These are phyloP conservation scores for Zaprionus ghesquierei DNA, from an alignment of 1,140 invertebrate genomes.

Conservation along the genomic window DNA sequence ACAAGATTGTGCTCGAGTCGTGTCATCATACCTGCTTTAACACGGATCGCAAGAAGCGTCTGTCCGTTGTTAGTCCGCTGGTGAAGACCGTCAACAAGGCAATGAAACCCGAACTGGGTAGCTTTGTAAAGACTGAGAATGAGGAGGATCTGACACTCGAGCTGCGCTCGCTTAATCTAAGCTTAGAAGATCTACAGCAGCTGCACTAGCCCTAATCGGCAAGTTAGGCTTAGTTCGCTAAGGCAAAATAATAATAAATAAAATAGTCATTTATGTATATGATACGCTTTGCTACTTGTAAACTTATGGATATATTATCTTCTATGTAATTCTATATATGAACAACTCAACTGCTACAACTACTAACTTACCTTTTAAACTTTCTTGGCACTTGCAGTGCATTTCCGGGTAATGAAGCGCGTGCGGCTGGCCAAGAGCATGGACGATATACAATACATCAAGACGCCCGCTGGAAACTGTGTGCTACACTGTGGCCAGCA, in stretches of 20 bases:
- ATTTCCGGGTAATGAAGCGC: slow-evolving; percentile 54
- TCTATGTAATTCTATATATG: not conserved
- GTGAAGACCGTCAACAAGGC: slow-evolving; percentile 17
- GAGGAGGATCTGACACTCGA: slow-evolving; percentile 61
- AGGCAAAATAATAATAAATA: slow-evolving; percentile 24
- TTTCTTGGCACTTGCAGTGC: slow-evolving; percentile 27
- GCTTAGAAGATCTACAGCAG: slow-evolving; percentile 61
- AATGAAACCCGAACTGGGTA: slow-evolving; percentile 6
- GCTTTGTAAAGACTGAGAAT: slow-evolving; percentile 38
- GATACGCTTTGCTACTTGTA: not conserved
- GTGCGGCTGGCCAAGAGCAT: slow-evolving; percentile 46
- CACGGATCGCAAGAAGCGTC: slow-evolving; percentile 66
- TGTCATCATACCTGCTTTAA: slow-evolving; percentile 74
- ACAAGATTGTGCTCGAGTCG: slow-evolving; percentile 74
- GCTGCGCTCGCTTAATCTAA: slow-evolving; percentile 60
- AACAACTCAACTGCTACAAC: not conserved
- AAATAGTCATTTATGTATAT: not conserved
- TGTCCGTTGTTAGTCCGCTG: slow-evolving; percentile 7
- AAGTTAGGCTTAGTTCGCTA: slow-evolving; percentile 32
- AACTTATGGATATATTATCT: not conserved
- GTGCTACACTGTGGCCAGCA: slow-evolving; percentile 68
- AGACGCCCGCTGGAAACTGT: slow-evolving; percentile 68
- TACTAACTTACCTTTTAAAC: not conserved
- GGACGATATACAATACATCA: slow-evolving; percentile 57
- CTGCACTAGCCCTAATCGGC: slow-evolving; percentile 52